Evolutionary conservation across 1,140 invertebrate genomes (phyloP).

Genomic region (Antheraea mylitta): DNA sequence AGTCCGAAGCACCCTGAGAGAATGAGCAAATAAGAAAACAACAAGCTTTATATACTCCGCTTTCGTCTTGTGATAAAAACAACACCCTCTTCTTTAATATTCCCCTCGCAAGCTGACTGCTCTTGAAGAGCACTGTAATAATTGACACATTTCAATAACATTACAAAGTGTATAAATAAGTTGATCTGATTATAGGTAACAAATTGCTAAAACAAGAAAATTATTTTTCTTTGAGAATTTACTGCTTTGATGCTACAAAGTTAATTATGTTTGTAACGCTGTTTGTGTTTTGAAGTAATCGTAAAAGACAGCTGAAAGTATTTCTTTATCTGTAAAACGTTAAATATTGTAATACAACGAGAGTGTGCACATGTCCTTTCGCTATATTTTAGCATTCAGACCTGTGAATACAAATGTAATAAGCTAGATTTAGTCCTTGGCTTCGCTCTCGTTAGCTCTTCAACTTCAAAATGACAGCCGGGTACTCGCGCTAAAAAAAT

Average conservation of each 20-base stretch:
- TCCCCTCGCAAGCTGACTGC: slow-evolving; percentile 52
- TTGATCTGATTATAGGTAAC: slow-evolving; percentile 9
- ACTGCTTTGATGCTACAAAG: background rate
- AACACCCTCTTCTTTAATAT: slow-evolving; percentile 70
- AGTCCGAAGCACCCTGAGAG: slow-evolving; percentile 2
- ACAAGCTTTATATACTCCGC: slow-evolving; percentile 49
- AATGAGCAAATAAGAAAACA: slow-evolving; percentile 39
- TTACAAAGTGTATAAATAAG: slow-evolving; percentile 7
- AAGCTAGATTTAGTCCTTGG: no score
- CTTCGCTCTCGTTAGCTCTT: no score
- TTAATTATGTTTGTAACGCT: background rate
- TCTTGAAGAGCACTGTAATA: slow-evolving; percentile 44
- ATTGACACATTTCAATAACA: slow-evolving; percentile 69
- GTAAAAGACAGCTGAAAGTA: background rate
- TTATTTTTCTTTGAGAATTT: slow-evolving; percentile 9
- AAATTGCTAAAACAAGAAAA: background rate
- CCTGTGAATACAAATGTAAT: no score
- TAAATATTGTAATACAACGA: background rate
- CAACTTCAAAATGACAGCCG: no score
- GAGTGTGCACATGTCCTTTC: background rate
- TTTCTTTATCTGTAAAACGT: background rate
- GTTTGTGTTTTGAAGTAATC: background rate
- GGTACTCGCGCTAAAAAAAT: no score
- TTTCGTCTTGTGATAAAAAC: slow-evolving; percentile 42
- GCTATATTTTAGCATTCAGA: background rate